Evolutionary conservation across 2,113 vertebrate species (phyloP).

Genomic region (Crotalus horridus): DNA sequence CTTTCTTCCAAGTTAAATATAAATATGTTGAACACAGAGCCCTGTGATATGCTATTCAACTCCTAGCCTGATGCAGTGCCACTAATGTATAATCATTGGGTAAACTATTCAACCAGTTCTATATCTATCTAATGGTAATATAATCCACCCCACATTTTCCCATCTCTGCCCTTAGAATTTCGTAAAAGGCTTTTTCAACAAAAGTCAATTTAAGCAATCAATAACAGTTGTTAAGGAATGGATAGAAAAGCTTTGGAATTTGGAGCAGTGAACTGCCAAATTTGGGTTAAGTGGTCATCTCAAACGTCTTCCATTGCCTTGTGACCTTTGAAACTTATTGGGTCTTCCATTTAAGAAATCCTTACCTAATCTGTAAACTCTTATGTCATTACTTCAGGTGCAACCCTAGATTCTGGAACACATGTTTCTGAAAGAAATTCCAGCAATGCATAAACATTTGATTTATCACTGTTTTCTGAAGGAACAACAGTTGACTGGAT

Average conservation of each 20-base stretch:
- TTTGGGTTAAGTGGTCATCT: not conserved
- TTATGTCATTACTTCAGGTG: not conserved
- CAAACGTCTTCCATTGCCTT: too few relatives aligned
- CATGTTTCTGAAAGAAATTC: not conserved
- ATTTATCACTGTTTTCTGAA: not conserved
- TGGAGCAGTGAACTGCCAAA: not conserved
- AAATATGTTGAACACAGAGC: not conserved
- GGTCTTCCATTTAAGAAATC: not conserved
- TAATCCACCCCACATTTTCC: not conserved
- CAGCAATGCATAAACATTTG: not conserved
- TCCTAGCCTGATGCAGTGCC: not conserved
- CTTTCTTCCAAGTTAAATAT: not conserved
- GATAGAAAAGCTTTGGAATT: not conserved
- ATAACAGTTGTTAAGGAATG: not conserved
- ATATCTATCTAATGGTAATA: not conserved
- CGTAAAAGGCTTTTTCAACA: not conserved
- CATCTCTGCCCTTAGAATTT: not conserved
- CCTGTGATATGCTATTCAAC: not conserved
- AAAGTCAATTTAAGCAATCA: not conserved
- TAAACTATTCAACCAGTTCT: not conserved
- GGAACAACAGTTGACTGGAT: not conserved
- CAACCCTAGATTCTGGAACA: not conserved
- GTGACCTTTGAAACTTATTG: not conserved
- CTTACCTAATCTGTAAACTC: not conserved
- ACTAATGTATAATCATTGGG: not conserved